Evolutionary conservation across 2,888 invertebrate genomes (phyloP).

Genomic region (Drosophila fulvimacula): DNA sequence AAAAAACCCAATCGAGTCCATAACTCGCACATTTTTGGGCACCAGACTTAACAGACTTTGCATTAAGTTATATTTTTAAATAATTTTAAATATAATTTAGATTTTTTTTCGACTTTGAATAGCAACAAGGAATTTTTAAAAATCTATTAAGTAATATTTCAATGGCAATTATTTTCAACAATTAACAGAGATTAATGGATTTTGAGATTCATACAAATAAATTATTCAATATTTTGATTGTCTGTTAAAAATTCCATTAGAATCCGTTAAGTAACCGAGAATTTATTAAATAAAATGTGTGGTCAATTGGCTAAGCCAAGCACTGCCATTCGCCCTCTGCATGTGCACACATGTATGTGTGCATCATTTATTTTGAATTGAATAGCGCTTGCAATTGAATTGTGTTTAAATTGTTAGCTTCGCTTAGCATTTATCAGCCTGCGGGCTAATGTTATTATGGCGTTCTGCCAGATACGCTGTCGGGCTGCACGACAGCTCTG

Average conservation of each 20-base stretch:
- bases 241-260: neutral
- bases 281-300: neutral
- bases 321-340: neutral
- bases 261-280: neutral
- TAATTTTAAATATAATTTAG: neutral
- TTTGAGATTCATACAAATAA: neutral
- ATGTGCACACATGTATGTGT: neutral
- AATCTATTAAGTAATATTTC: neutral
- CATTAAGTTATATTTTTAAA: neutral
- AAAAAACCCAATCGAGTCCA: neutral
- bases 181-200: neutral
- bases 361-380: conserved; percentile 3
- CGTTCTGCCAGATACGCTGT: neutral
- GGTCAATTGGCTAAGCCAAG: neutral
- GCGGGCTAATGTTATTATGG: neutral
- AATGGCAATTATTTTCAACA: too few relatives aligned
- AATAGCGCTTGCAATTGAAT: neutral
- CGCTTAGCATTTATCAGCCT: neutral
- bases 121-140: neutral
- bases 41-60: neutral
- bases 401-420: neutral
- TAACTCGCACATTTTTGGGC: neutral
- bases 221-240: neutral
- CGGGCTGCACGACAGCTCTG: neutral
- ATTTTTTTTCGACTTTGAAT: neutral